phyloP scores from a whole-genome alignment of 1,140 invertebrate genomes.

The Copidosoma floridanum region DNA sequence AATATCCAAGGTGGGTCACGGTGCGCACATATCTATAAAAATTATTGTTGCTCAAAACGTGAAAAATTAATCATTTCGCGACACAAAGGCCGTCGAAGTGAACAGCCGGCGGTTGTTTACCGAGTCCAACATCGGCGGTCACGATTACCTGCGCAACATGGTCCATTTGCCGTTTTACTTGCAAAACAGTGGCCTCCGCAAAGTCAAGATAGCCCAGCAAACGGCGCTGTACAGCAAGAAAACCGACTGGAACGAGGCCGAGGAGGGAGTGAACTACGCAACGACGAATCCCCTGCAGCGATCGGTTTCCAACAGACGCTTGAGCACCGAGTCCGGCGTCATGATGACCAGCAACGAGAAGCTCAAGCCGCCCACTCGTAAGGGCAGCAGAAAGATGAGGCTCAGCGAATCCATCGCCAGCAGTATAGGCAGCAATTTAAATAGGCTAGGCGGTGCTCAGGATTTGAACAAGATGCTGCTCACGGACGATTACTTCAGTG shows the following conservation, averaged over 20 bases:
- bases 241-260: constrained; percentile 50
- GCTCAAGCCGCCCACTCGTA: constrained; percentile 57
- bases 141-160: constrained; percentile 94
- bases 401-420: constrained; percentile 86
- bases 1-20: constrained; percentile 87
- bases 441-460: constrained; percentile 68
- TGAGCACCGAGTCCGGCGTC: constrained; percentile 75
- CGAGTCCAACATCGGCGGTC: constrained; percentile 87
- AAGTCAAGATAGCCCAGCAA: constrained; percentile 83
- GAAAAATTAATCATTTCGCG: constrained; percentile 1
- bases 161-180: constrained; percentile 97
- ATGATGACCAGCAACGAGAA: constrained; percentile 77
- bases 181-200: constrained; percentile 90
- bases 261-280: constrained; percentile 55
- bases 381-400: constrained; percentile 69
- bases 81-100: constrained; percentile 84
- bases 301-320: constrained; percentile 67
- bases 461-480: constrained; percentile 83
- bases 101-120: constrained; percentile 82
- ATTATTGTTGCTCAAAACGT: not conserved
- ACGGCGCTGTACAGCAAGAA: constrained; percentile 62
- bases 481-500: constrained; percentile 94
- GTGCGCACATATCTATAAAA: too few relatives aligned
- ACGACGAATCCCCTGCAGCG: constrained; percentile 53
- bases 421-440: constrained; percentile 84